A percentile compares a stretch with the other conserved stretches of the same genome.
phyloP scores from a whole-genome alignment of 92 coral and sea anemone genomes.

The Palythoa grandis region DNA sequence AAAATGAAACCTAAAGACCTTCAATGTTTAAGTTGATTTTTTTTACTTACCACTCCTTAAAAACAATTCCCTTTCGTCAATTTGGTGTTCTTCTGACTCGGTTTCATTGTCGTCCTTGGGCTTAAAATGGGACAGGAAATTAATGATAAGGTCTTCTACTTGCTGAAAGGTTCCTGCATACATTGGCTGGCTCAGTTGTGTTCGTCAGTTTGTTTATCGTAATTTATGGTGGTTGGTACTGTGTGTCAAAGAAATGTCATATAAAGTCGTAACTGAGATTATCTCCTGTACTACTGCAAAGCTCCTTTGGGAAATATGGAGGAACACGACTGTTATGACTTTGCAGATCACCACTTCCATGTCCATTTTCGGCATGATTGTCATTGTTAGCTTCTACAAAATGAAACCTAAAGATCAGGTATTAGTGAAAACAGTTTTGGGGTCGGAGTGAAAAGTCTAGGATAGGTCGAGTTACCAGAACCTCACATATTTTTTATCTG shows the following conservation, averaged over 20 bases:
- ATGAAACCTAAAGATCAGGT: too few species aligned
- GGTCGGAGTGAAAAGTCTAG: too few species aligned
- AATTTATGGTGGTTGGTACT: constrained; percentile 19
- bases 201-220: not conserved
- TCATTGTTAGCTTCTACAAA: not conserved
- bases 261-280: not conserved
- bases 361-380: not conserved
- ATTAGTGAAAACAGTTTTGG: too few species aligned
- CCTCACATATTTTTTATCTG: too few species aligned
- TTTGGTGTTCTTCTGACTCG: constrained; percentile 14
- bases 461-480: too few species aligned
- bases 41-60: constrained; percentile 26
- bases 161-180: constrained; percentile 14
- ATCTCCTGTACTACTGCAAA: not conserved
- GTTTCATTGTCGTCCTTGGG: not conserved
- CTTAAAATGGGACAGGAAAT: constrained; percentile 15
- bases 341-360: not conserved
- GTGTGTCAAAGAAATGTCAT: not conserved
- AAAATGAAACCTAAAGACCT: too few species aligned
- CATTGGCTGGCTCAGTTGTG: constrained; percentile 21
- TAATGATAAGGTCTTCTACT: constrained; percentile 9
- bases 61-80: constrained; percentile 20
- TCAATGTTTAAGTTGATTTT: too few species aligned
- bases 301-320: not conserved
- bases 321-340: not conserved